phyloP scores from a whole-genome alignment of 2,888 invertebrate species.

The Villa cingulata region DNA sequence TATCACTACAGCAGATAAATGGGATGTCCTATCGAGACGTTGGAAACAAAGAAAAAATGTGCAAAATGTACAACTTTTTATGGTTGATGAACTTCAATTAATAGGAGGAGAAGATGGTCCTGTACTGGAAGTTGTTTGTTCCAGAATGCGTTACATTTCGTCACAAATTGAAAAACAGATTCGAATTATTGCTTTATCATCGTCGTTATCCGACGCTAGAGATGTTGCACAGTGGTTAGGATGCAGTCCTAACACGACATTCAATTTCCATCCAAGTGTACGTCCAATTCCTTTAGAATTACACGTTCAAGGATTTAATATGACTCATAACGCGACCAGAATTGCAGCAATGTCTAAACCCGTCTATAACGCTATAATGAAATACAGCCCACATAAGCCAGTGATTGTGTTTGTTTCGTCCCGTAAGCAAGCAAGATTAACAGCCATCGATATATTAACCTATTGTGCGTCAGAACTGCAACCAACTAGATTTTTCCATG shows the following conservation, averaged over 20 bases:
- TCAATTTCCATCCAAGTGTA: conserved; percentile 98
- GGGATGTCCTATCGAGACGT: conserved; percentile 94
- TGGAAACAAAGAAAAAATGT: conserved; percentile 99
- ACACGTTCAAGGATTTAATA: conserved; percentile 93
- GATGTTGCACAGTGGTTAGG: conserved; percentile 96
- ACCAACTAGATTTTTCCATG: conserved; percentile 79
- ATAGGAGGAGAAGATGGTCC: conserved; percentile 85
- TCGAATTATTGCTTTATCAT: conserved; percentile 84
- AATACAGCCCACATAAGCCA: conserved; percentile 72
- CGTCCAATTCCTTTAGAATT: conserved; percentile 88
- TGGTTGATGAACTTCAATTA: conserved; percentile 90
- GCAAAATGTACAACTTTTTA: conserved; percentile 89
- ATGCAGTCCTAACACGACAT: conserved; percentile 82
- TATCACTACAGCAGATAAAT: conserved; percentile 92
- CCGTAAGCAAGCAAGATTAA: conserved; percentile 78
- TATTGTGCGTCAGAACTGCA: conserved; percentile 83
- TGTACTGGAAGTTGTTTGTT: conserved; percentile 85
- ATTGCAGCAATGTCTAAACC: conserved; percentile 97
- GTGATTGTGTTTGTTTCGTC: conserved; percentile 86
- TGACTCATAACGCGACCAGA: conserved; percentile 92
- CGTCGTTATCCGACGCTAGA: conserved; percentile 87
- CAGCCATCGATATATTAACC: conserved; percentile 90
- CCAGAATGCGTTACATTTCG: conserved; percentile 86
- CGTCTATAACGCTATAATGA: conserved; percentile 80
- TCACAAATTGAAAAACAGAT: conserved; percentile 84